Evolutionary conservation across 1,140 invertebrate genomes (phyloP), one percentile per base, ranked within the genome.

Genomic region (Homarus americanus): DNA sequence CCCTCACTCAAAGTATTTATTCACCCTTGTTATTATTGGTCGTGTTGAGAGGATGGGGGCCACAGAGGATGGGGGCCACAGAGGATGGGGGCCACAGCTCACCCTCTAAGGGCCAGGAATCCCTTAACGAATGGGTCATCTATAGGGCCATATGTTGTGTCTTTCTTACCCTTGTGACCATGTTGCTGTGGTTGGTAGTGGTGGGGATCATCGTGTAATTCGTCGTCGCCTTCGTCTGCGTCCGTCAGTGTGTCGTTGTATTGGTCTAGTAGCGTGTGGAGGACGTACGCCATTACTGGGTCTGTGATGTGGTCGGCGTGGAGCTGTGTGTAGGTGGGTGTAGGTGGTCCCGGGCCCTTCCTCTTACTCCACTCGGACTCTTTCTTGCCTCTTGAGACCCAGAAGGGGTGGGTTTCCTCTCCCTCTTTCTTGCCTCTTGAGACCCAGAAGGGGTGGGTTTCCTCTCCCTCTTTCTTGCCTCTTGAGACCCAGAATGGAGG

Each of bases 341-440:
- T 41, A 78, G 34, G 69, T 28, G 17, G n/a, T 44, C n/a, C 24
- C 44, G 3, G 24, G 20, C n/a, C 40, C 85, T 17, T 7, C 28
- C 53, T 7, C 28, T 38, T 41, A 20, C 53, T 0, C 20, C 53
- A 15, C 24, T 20, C 15, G 20, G 53, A 58, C 53, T 49, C 53
- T 44, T 87, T 87, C 40, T 84, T 84, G 4, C 82, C 82, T 24
- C 82, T n/a, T 28, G 66, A 10, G 9, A 63, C 58, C 58, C 58
- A 63, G 58, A 63, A 63, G 12, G 58, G 58, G 20, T 63, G 34
- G 66, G 80, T 4, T 63, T 82, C 2, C 28, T 38, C n/a, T 78
- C n/a, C 40, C 17, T 80, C 41, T 34, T 82, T 82, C 78, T 82
- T 82, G 28, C 78, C 78, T 28, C 44, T 36, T 53, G 78, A 28